Evolutionary conservation across 2,888 invertebrate genomes (phyloP).

Genomic region (Rhabditophanes sp.): DNA sequence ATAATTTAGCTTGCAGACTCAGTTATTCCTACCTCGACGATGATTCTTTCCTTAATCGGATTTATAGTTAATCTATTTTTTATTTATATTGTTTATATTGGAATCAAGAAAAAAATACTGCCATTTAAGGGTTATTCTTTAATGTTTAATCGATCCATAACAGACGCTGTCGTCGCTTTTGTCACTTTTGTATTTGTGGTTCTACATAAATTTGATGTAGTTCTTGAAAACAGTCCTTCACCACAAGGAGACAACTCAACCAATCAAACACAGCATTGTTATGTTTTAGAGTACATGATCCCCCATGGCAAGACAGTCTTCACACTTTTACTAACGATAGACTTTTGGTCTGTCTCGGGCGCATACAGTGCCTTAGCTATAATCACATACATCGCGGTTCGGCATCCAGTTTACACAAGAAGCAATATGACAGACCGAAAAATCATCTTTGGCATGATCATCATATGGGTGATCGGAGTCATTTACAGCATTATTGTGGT

Average conservation of each 20-base stretch:
- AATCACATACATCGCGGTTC: slow-evolving; percentile 15
- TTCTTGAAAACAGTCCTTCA: slow-evolving; percentile 2
- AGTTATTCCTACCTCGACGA: slow-evolving; percentile 12
- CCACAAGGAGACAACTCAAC: slow-evolving; percentile 5
- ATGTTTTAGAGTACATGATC: slow-evolving; percentile 15
- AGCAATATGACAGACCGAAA: slow-evolving; percentile 11
- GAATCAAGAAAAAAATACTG: slow-evolving; percentile 12
- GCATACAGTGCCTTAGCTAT: slow-evolving; percentile 19
- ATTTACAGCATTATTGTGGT: slow-evolving; percentile 17
- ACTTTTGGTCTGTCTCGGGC: slow-evolving; percentile 20
- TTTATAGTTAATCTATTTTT: slow-evolving; percentile 15
- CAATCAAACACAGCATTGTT: slow-evolving; percentile 3
- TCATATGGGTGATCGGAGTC: slow-evolving; percentile 14
- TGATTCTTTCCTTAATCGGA: slow-evolving; percentile 13
- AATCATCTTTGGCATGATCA: slow-evolving; percentile 13
- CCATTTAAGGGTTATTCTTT: slow-evolving; percentile 21
- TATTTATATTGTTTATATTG: slow-evolving; percentile 11
- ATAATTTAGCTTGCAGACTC: slow-evolving; percentile 15
- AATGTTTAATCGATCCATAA: slow-evolving; percentile 17
- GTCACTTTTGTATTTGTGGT: slow-evolving; percentile 18
- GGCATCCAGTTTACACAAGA: slow-evolving; percentile 16
- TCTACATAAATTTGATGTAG: slow-evolving; percentile 12
- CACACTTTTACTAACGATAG: slow-evolving; percentile 16
- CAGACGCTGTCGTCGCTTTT: slow-evolving; percentile 17
- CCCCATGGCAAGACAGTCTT: slow-evolving; percentile 19